phyloP scores from a whole-genome alignment of 2,113 vertebrate genomes.

The Daphoenositta chrysoptera region DNA sequence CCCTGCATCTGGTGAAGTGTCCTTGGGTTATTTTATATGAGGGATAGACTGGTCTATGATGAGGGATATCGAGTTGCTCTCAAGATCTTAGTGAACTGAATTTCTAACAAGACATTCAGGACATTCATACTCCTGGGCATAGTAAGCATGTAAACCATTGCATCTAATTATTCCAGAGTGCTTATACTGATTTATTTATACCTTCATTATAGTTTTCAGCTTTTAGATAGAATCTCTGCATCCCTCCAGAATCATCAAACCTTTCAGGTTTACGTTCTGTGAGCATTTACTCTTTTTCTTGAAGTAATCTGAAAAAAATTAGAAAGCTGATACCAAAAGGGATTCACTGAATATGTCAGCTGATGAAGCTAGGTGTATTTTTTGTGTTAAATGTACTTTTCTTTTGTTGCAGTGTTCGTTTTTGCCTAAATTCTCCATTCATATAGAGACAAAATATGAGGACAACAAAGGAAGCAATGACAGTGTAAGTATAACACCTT shows the following conservation, averaged over 20 bases:
- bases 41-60: background rate
- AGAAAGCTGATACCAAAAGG: background rate
- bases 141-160: background rate
- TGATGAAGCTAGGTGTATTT: background rate
- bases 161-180: background rate
- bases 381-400: background rate
- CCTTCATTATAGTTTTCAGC: background rate
- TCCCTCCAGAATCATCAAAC: background rate
- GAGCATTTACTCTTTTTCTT: background rate
- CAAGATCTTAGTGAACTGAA: background rate
- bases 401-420: conserved; percentile 83
- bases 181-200: background rate
- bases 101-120: background rate
- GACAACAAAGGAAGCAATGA: conserved; percentile 90
- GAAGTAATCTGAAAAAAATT: background rate
- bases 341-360: background rate
- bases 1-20: background rate
- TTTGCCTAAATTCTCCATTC: conserved; percentile 92
- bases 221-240: background rate
- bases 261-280: background rate
- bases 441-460: conserved; percentile 92
- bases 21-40: background rate
- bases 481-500: conserved; percentile 76
- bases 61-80: background rate
- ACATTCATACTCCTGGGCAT: background rate